These are phyloP conservation scores for Chloebia gouldiae DNA, from an alignment of 2,113 vertebrate species.

Conservation along the genomic window DNA sequence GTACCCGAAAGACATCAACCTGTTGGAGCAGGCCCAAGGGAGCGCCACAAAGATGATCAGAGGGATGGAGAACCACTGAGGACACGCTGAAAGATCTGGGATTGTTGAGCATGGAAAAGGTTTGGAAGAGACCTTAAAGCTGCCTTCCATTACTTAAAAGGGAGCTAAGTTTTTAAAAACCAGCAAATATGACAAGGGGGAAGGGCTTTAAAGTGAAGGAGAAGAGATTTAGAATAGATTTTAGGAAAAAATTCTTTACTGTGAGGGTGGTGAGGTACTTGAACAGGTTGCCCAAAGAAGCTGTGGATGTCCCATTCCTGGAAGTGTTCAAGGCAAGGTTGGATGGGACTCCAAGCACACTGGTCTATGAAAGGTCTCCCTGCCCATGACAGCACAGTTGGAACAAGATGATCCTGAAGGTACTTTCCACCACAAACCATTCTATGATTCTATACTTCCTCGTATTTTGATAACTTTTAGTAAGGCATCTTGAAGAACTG, in stretches of 20 bases:
- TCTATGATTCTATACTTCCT: background rate
- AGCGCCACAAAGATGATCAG: background rate
- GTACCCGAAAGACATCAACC: too few relatives aligned
- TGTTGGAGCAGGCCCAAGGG: background rate
- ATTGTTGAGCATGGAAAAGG: background rate
- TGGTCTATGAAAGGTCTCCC: background rate
- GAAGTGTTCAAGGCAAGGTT: background rate
- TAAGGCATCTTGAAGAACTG: background rate
- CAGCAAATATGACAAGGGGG: background rate
- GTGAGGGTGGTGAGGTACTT: background rate
- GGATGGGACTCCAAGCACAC: background rate
- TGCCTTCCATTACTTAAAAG: background rate
- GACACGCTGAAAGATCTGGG: background rate
- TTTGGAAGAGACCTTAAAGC: background rate
- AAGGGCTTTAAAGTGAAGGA: background rate
- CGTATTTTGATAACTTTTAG: background rate
- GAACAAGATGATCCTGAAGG: background rate
- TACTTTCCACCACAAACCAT: background rate
- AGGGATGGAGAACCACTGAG: background rate
- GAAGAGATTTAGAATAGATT: background rate
- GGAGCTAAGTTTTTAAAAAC: background rate
- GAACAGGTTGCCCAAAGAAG: background rate
- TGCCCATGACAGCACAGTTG: background rate
- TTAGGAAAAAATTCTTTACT: background rate
- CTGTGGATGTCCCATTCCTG: background rate